Evolutionary conservation across 2,113 vertebrate genomes (phyloP).

Genomic region (Ictalurus punctatus): DNA sequence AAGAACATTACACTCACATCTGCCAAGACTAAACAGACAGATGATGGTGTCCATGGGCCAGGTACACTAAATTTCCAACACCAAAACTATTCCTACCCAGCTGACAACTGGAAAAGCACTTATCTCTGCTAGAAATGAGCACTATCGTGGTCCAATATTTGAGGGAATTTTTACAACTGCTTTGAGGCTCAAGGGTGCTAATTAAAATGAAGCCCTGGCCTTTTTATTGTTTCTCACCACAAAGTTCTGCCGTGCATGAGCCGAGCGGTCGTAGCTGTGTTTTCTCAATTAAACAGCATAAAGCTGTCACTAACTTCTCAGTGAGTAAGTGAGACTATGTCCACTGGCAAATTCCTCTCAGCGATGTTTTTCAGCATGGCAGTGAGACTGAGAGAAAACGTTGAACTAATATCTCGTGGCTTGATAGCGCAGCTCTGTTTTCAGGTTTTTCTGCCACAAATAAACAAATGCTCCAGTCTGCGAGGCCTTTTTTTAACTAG

Average conservation of each 20-base stretch:
- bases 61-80: slow-evolving; percentile 67
- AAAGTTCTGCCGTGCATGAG: slow-evolving; percentile 38
- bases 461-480: slow-evolving; percentile 33
- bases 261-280: slow-evolving; percentile 50
- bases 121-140: slow-evolving; percentile 71
- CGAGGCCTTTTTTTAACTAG: slow-evolving; percentile 21
- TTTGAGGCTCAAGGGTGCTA: slow-evolving; percentile 77
- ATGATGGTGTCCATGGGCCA: slow-evolving; percentile 64
- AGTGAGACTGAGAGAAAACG: slow-evolving; percentile 29
- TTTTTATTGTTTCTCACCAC: slow-evolving; percentile 43
- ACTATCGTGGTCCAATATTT: slow-evolving; percentile 65
- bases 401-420: slow-evolving; percentile 46
- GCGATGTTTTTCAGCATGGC: slow-evolving; percentile 10
- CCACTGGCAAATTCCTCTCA: slow-evolving; percentile 8
- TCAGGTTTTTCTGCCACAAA: slow-evolving; percentile 43
- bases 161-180: slow-evolving; percentile 71
- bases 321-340: slow-evolving; percentile 20
- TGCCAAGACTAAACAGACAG: slow-evolving; percentile 66
- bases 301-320: slow-evolving; percentile 53
- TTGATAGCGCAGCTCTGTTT: slow-evolving; percentile 42
- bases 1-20: slow-evolving; percentile 62
- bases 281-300: slow-evolving; percentile 61
- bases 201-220: slow-evolving; percentile 75
- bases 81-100: slow-evolving; percentile 69
- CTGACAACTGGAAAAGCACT: slow-evolving; percentile 81